Conservation (phyloP, 2,888 invertebrate species). For the Acanthosepion lycidas region DNA sequence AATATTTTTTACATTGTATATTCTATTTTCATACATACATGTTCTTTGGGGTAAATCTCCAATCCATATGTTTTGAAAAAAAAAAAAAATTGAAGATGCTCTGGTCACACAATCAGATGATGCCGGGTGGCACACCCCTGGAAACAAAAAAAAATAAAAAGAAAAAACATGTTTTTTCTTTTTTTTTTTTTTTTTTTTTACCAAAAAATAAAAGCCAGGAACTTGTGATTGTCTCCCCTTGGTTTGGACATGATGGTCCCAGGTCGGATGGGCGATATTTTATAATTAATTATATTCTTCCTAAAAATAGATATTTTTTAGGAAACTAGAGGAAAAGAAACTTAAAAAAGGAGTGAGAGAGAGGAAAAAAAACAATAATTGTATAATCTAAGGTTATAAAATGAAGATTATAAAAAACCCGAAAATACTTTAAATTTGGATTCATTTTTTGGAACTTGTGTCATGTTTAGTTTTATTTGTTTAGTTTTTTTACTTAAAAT, state of each 20-base stretch:
- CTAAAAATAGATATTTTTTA: background rate
- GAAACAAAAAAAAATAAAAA: background rate
- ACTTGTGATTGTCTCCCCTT: background rate
- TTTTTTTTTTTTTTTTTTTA: background rate
- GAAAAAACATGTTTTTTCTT: too few species aligned
- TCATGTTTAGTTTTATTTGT: too few species aligned
- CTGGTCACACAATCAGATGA: too few species aligned
- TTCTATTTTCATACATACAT: background rate
- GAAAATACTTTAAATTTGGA: too few species aligned
- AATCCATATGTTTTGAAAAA: background rate
- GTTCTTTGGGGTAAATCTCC: background rate
- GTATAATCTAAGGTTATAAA: too few species aligned
- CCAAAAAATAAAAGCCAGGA: conserved; percentile 33
- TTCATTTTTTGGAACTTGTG: too few species aligned
- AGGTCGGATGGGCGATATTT: background rate
- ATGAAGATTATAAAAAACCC: too few species aligned
- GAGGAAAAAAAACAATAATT: too few species aligned
- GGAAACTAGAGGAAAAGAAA: background rate
- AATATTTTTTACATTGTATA: background rate
- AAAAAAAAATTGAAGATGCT: background rate
- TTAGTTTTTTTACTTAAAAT: too few species aligned
- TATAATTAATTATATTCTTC: too few species aligned
- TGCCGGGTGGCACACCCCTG: conserved; percentile 13
- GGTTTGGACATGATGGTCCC: background rate
- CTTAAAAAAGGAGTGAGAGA: too few species aligned